Percentiles rank a stretch among this genome's conserved stretches.
Conservation (phyloP, 2,888 invertebrate species). For the Chelonus formosanus region DNA sequence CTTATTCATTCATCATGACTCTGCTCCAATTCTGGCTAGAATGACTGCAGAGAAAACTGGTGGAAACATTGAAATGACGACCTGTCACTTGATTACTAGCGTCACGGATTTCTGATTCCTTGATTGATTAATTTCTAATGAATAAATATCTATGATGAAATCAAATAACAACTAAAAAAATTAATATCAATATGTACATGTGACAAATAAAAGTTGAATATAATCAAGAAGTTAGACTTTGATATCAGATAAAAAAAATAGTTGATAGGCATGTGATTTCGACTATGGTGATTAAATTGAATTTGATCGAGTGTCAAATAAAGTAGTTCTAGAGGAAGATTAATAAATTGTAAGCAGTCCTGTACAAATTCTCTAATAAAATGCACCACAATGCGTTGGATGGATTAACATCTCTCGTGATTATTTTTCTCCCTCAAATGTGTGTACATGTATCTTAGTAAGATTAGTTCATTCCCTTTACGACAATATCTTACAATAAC, state of each 20-base stretch:
- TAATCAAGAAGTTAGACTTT: too few species aligned
- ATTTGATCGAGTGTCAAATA: slow-evolving; percentile 13
- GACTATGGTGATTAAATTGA: slow-evolving; percentile 8
- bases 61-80: slow-evolving; percentile 12
- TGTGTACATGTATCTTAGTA: slow-evolving; percentile 19
- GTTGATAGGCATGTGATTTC: not conserved
- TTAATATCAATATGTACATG: too few species aligned
- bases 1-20: slow-evolving; percentile 12
- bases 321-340: slow-evolving; percentile 2
- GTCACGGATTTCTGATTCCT: slow-evolving; percentile 30
- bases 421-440: slow-evolving; percentile 9
- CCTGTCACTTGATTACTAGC: slow-evolving; percentile 24
- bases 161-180: too few species aligned
- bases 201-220: too few species aligned
- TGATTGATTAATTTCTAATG: slow-evolving; percentile 32
- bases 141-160: not conserved
- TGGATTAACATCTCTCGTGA: slow-evolving; percentile 42
- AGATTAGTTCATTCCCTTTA: slow-evolving; percentile 41
- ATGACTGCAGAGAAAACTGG: slow-evolving; percentile 23
- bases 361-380: slow-evolving; percentile 62
- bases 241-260: too few species aligned
- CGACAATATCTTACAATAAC: slow-evolving; percentile 48
- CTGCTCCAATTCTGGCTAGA: slow-evolving; percentile 24
- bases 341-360: not conserved
- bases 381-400: slow-evolving; percentile 55